A percentile compares a stretch with the other conserved stretches of the same genome.
These are phyloP conservation scores for Noctua janthina DNA, from an alignment of 2,888 invertebrate species.

Conservation along the genomic window DNA sequence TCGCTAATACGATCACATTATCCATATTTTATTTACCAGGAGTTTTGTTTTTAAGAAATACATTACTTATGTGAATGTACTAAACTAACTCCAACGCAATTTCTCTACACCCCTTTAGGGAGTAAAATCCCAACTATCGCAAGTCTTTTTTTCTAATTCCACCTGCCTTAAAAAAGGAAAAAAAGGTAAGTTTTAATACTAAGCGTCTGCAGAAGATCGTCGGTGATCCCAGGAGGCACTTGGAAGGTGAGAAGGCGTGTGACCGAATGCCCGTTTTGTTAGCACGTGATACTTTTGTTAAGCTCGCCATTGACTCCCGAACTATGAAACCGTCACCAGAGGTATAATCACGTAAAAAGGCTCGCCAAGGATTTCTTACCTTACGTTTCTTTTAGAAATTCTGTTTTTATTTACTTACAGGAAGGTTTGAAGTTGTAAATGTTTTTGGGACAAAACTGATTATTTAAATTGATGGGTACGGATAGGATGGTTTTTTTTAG, in stretches of 20 bases:
- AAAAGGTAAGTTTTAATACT: constrained; percentile 65
- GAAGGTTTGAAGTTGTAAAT: constrained; percentile 10
- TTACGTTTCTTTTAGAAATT: constrained; percentile 26
- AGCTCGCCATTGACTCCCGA: constrained; percentile 72
- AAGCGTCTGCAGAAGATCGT: constrained; percentile 54
- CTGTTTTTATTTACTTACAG: constrained; percentile 40
- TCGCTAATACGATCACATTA: neutral
- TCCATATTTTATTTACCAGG: neutral
- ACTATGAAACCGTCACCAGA: constrained; percentile 62
- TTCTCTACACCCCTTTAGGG: neutral
- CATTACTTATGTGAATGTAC: neutral
- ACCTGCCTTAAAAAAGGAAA: constrained; percentile 6
- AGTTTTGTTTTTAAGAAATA: neutral
- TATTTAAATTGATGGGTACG: neutral
- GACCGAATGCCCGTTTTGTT: constrained; percentile 79
- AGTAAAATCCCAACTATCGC: constrained; percentile 15
- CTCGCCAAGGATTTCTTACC: constrained; percentile 50
- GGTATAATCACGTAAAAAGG: constrained; percentile 64
- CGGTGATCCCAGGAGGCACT: constrained; percentile 70
- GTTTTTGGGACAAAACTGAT: neutral
- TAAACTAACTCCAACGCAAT: neutral
- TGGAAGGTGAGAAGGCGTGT: constrained; percentile 76
- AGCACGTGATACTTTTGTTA: constrained; percentile 81
- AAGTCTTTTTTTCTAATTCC: constrained; percentile 28
- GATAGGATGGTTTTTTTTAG: neutral